Conservation (phyloP, 2,113 vertebrate species). For the Sterrhoptilus dennistouni region DNA sequence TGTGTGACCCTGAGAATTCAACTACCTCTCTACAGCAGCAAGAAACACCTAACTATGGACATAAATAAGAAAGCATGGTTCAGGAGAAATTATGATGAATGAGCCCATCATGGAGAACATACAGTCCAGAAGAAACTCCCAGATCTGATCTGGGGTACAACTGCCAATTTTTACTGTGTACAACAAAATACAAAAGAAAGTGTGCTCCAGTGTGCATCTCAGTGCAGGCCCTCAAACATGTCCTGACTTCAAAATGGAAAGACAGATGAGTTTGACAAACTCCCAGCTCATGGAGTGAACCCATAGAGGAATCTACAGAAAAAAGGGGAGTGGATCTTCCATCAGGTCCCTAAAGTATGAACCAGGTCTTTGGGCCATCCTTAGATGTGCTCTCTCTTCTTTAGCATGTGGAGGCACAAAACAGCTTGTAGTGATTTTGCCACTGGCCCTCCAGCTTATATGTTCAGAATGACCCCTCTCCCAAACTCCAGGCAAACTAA, state of each 20-base stretch:
- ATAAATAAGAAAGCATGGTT: neutral
- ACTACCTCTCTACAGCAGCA: neutral
- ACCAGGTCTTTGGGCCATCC: neutral
- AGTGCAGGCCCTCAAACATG: fast-evolving
- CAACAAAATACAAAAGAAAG: neutral
- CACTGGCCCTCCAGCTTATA: neutral
- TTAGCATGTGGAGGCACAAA: neutral
- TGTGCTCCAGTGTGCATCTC: neutral
- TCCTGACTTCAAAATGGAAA: neutral
- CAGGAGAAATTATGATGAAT: neutral
- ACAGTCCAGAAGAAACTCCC: neutral
- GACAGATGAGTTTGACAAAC: neutral
- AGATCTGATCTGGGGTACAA: neutral
- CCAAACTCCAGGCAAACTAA: neutral
- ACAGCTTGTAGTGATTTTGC: neutral
- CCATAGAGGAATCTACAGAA: neutral
- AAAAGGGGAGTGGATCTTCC: neutral
- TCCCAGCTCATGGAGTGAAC: neutral
- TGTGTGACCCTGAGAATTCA: neutral
- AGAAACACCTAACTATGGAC: neutral
- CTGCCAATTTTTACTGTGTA: neutral
- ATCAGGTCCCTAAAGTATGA: neutral
- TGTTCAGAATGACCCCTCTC: neutral
- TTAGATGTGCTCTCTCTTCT: neutral
- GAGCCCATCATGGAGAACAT: neutral